Conservation (phyloP, 2,888 invertebrate species). For the Heteromyza rotundicornis region DNA sequence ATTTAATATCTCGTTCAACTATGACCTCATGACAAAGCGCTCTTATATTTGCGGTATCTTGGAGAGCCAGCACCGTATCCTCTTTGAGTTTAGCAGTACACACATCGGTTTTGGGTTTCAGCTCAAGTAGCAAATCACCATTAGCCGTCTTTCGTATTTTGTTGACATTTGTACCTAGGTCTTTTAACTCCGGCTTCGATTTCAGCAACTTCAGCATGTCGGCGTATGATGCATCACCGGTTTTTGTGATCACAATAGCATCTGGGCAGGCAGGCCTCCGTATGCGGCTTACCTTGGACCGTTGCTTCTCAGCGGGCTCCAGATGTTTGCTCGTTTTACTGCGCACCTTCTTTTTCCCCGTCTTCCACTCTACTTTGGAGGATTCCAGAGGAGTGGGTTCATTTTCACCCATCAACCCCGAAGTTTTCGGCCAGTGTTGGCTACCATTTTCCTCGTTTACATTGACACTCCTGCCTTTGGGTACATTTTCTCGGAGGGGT, state of each 20-base stretch:
- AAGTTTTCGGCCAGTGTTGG: no score
- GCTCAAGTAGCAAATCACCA: slow-evolving; percentile 7
- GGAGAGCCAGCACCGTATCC: neutral
- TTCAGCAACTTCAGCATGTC: slow-evolving; percentile 11
- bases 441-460: no score
- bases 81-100: neutral
- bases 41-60: neutral
- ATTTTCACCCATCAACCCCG: no score
- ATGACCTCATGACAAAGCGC: neutral
- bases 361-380: no score
- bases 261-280: neutral
- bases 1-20: neutral
- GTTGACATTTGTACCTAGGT: slow-evolving; percentile 8
- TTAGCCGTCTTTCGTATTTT: slow-evolving; percentile 10
- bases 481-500: no score
- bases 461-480: no score
- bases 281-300: neutral
- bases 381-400: no score
- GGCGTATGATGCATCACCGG: slow-evolving; percentile 4
- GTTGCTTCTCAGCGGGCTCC: no score
- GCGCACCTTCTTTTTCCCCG: no score
- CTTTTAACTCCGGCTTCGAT: slow-evolving; percentile 13
- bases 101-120: neutral
- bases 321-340: no score
- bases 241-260: neutral